Base-by-base conservation (phyloP, 2,113 vertebrate species). In the Oplegnathus fasciatus region DNA sequence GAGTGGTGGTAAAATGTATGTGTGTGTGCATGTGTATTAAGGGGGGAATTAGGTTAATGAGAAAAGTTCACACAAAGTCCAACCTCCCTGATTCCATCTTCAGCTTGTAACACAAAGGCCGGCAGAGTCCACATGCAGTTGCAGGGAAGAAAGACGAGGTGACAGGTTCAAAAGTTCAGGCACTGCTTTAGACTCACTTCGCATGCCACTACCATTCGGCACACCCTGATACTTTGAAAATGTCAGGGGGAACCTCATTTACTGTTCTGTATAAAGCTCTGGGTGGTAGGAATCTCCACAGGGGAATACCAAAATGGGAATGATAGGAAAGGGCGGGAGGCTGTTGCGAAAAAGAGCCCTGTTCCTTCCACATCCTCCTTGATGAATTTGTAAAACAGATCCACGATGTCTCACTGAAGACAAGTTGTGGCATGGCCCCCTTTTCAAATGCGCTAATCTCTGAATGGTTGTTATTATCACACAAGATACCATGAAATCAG, bases 11-110 rank as follows among this genome's bases (percentile, higher is more conserved):
- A 34, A 77, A 78, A 70, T 85, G 64, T 66, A 62, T 74, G 52
- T 68, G 79, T 73, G 37, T 42, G 55, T n/a, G 61, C 9, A 72
- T 40, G 22, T 65, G 79, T 66, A n/a, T 83, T 60, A 88, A 67
- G 64, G 69, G 82, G 89, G 84, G 84, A 93, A 89, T 77, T 87
- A 78, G 91, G 90, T 90, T 94, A 95, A 96, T 95, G 89, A 94
- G 92, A 94, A 95, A 94, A 95, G 95, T 96, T 96, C 95, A 96
- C 76, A 50, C 78, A 94, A 94, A 96, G 95, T 96, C 94, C 95
- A 96, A 90, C 85, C 85, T 91, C 87, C 80, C 90, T 90, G 93
- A 91, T 94, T 93, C 85, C 89, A 92, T 92, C 94, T 92, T 94
- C 89, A 84, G 79, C 83, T 86, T 62, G 82, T 74, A 80, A 85